These are phyloP conservation scores for Congeria kusceri DNA, from an alignment of 2,888 invertebrate genomes.

Conservation along the genomic window DNA sequence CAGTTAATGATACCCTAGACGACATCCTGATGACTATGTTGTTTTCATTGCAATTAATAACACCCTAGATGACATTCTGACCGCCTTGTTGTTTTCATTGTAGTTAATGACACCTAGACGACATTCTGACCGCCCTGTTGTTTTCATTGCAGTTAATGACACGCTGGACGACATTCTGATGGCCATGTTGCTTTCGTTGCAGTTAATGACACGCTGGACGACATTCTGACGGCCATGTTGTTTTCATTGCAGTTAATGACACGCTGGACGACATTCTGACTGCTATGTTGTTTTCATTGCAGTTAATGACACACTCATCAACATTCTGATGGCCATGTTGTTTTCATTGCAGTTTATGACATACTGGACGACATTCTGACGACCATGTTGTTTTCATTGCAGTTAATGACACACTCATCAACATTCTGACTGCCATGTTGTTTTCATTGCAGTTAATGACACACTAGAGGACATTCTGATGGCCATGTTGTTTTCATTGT, in stretches of 20 bases:
- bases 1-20: conserved; percentile 95
- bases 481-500: conserved; percentile 84
- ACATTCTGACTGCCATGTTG: conserved; percentile 91
- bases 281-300: conserved; percentile 84
- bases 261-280: conserved; percentile 95
- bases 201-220: conserved; percentile 96
- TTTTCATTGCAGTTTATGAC: conserved; percentile 90
- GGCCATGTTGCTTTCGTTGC: conserved; percentile 84
- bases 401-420: conserved; percentile 96
- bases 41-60: conserved; percentile 90
- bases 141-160: conserved; percentile 90
- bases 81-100: conserved; percentile 85
- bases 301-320: conserved; percentile 96
- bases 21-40: conserved; percentile 92
- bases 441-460: conserved; percentile 90
- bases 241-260: conserved; percentile 90
- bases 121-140: conserved; percentile 91
- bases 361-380: conserved; percentile 95
- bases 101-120: conserved; percentile 95
- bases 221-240: conserved; percentile 91
- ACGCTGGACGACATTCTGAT: conserved; percentile 95
- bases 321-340: conserved; percentile 91
- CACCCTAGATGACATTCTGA: conserved; percentile 94
- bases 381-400: conserved; percentile 52
- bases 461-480: conserved; percentile 95